Evolutionary conservation across 2,888 invertebrate genomes (phyloP).

Genomic region (Cryptophagus acutangulus): DNA sequence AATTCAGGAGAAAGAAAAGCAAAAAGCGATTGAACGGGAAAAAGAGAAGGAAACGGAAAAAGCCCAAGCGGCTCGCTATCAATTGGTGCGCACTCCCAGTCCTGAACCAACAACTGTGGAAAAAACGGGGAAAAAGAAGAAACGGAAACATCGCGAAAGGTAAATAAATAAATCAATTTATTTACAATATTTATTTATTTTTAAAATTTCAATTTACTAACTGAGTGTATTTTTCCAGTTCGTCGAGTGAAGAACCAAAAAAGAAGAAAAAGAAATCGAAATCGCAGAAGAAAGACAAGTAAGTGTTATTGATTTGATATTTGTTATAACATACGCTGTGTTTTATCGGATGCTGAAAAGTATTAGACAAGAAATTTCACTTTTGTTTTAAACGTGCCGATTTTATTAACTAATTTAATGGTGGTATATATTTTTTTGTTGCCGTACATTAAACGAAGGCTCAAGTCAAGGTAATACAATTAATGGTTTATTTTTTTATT

Average conservation of each 20-base stretch:
- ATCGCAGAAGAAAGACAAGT: conserved; percentile 71
- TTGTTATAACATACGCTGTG: too few relatives aligned
- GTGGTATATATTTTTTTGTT: conserved; percentile 49
- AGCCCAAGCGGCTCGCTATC: conserved; percentile 54
- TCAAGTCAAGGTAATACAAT: conserved; percentile 38
- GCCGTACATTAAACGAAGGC: conserved; percentile 45
- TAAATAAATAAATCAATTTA: conserved; percentile 38
- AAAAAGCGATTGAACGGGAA: conserved; percentile 46
- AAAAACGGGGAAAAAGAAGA: conserved; percentile 57
- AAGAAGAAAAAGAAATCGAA: conserved; percentile 80
- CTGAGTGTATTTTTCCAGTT: conserved; percentile 49
- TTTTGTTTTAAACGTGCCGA: conserved; percentile 20
- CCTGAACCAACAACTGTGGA: conserved; percentile 46
- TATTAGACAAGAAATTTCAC: conserved; percentile 11
- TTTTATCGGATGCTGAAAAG: not conserved
- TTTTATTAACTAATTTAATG: conserved; percentile 41
- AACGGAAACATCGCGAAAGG: conserved; percentile 70
- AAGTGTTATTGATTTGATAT: too few relatives aligned
- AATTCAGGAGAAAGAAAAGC: conserved; percentile 44
- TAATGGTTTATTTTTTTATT: conserved; percentile 39
- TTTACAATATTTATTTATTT: conserved; percentile 10
- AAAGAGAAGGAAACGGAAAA: conserved; percentile 52
- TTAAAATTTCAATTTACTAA: conserved; percentile 7
- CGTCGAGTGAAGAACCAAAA: conserved; percentile 67
- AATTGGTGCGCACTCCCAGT: conserved; percentile 73